A percentile compares a stretch with the other conserved stretches of the same genome.
Conservation (phyloP, 2,888 invertebrate genomes). For the Patella depressa region DNA sequence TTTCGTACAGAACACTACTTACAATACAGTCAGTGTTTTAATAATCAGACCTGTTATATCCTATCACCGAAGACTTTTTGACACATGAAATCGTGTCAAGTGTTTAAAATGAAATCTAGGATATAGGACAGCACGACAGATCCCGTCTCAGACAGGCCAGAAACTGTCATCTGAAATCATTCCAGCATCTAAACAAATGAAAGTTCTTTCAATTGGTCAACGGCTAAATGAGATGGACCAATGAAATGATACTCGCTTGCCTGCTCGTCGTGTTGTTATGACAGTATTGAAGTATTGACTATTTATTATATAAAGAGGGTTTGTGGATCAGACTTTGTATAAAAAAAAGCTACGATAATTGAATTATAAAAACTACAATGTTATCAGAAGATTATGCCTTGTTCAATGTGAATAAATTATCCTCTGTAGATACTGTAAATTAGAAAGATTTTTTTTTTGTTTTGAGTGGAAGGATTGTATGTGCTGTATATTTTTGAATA, state of each 20-base stretch:
- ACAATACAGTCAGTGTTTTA: no score
- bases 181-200: conserved; percentile 1
- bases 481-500: conserved; percentile 4
- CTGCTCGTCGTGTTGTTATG: background rate
- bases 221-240: background rate
- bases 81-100: no score
- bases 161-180: background rate
- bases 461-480: background rate
- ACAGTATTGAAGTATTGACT: background rate
- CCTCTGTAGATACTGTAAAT: background rate
- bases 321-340: background rate
- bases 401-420: conserved; percentile 1
- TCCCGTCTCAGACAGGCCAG: background rate
- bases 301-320: background rate
- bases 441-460: background rate
- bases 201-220: background rate
- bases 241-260: background rate
- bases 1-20: no score
- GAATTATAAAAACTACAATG: no score
- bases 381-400: background rate
- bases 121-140: background rate
- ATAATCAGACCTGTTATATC: no score
- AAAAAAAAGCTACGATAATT: background rate
- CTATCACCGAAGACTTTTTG: no score
- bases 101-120: no score